Conservation (phyloP, 2,113 vertebrate species). For the Maccullochella peelii region DNA sequence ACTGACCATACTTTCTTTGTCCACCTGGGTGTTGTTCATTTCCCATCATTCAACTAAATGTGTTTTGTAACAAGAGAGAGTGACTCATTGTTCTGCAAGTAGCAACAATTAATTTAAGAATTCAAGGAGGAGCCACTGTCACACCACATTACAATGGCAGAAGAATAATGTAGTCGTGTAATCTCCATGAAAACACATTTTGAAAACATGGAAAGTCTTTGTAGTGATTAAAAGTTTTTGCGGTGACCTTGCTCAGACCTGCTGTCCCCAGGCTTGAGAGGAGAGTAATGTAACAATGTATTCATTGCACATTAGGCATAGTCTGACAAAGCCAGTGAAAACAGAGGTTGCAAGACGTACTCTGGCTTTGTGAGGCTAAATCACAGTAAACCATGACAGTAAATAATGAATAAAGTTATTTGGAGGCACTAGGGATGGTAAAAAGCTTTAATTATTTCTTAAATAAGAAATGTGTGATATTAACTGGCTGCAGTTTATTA, state of each 20-base stretch:
- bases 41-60: constrained; percentile 71
- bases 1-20: constrained; percentile 59
- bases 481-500: neutral
- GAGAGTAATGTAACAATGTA: constrained; percentile 55
- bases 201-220: neutral
- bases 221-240: neutral
- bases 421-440: neutral
- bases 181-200: neutral
- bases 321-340: constrained; percentile 37
- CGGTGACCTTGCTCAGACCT: constrained; percentile 20
- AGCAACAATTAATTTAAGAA: constrained; percentile 54
- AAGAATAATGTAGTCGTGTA: constrained; percentile 1
- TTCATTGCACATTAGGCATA: constrained; percentile 53
- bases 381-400: neutral
- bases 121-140: constrained; percentile 12
- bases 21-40: constrained; percentile 67
- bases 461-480: neutral
- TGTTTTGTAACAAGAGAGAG: constrained; percentile 61
- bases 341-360: neutral
- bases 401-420: constrained; percentile 1
- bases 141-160: constrained; percentile 2
- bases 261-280: constrained; percentile 16
- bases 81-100: constrained; percentile 51
- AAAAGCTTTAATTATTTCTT: neutral
- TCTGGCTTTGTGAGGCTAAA: neutral